These are phyloP conservation scores for Chrysochloris asiatica DNA, from an alignment of 2,113 vertebrate species.

Conservation along the genomic window DNA sequence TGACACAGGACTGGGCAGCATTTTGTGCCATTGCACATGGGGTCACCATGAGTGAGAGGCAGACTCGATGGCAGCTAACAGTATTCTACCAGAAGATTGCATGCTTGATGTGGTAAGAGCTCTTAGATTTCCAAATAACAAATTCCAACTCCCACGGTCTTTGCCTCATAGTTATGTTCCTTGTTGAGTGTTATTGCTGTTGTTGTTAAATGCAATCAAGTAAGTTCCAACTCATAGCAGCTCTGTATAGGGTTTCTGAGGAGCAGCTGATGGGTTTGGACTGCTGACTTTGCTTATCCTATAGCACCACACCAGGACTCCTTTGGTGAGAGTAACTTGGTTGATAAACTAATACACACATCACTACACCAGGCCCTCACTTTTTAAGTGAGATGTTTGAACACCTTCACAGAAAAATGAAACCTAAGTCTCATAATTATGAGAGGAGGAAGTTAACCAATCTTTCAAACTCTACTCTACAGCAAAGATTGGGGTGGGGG, in stretches of 20 bases:
- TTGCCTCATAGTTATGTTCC: neutral
- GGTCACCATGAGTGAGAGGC: neutral
- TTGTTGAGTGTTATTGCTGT: too few relatives aligned
- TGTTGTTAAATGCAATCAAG: too few relatives aligned
- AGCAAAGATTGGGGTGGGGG: neutral
- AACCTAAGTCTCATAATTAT: neutral
- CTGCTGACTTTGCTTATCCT: too few relatives aligned
- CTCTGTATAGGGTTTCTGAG: too few relatives aligned
- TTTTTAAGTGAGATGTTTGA: conserved; percentile 38
- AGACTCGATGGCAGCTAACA: neutral
- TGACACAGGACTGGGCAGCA: neutral
- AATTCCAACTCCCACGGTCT: neutral
- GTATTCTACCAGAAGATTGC: neutral
- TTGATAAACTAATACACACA: neutral
- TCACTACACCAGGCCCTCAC: neutral
- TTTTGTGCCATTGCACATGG: neutral
- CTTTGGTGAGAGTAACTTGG: neutral
- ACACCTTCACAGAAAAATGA: neutral
- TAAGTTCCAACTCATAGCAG: too few relatives aligned
- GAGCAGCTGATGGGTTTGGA: too few relatives aligned
- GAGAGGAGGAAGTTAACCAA: neutral
- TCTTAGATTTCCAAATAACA: conserved; percentile 31
- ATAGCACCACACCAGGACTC: too few relatives aligned
- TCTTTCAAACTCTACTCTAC: neutral
- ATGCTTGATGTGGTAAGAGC: neutral